Percentiles rank a stretch among this genome's conserved stretches.
Evolutionary conservation across 2,888 invertebrate genomes (phyloP).

Genomic region (Prosapia bicincta): DNA sequence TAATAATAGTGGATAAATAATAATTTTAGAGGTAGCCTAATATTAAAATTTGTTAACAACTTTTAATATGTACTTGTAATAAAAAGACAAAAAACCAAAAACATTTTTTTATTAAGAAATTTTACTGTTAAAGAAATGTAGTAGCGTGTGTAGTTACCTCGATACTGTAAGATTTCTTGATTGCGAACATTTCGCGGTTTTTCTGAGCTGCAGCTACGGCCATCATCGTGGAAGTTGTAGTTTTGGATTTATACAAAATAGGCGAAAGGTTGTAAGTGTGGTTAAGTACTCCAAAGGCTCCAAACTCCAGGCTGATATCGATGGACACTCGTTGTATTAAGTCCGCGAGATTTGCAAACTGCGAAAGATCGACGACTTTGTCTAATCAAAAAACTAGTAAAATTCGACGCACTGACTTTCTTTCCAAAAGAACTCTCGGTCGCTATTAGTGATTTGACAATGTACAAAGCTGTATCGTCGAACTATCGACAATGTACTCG

Average conservation of each 20-base stretch:
- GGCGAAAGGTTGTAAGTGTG: conserved; percentile 33
- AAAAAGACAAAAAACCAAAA: too few species aligned
- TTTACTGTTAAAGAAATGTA: too few species aligned
- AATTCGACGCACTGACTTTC: conserved; percentile 24
- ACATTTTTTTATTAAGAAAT: too few species aligned
- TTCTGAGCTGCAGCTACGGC: conserved; percentile 90
- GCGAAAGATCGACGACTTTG: conserved; percentile 21
- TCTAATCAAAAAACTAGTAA: conserved; percentile 12
- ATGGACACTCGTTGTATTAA: conserved; percentile 7
- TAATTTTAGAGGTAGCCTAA: too few species aligned
- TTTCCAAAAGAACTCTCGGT: conserved; percentile 17
- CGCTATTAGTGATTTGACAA: conserved; percentile 23
- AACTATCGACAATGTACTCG: conserved; percentile 9
- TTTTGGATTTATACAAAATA: conserved; percentile 3
- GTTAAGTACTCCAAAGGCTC: conserved; percentile 40
- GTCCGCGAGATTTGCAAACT: conserved; percentile 6
- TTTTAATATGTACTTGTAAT: too few species aligned
- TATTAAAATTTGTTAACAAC: too few species aligned
- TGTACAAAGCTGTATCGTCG: conserved; percentile 21
- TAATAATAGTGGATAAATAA: too few species aligned
- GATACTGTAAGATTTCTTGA: conserved; percentile 95
- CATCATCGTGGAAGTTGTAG: conserved; percentile 50
- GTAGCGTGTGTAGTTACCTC: conserved; percentile 91
- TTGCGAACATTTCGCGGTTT: conserved; percentile 94
- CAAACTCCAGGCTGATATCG: conserved; percentile 39